phyloP scores from a whole-genome alignment of 2,113 vertebrate genomes.

The Pygathrix nemaeus region DNA sequence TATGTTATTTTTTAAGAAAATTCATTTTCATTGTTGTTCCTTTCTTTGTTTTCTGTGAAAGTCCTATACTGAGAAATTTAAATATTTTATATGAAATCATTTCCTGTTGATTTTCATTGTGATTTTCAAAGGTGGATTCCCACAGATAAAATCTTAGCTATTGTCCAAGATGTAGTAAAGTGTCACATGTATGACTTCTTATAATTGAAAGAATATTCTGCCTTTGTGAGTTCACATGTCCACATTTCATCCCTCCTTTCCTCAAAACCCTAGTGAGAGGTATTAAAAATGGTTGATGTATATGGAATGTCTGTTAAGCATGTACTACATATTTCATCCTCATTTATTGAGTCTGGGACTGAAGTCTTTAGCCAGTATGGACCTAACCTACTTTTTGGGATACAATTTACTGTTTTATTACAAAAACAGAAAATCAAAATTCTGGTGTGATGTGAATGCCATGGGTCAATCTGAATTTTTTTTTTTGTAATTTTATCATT shows the following conservation, averaged over 20 bases:
- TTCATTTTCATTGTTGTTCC: slow-evolving; percentile 11
- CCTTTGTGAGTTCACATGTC: background rate
- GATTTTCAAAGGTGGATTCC: slow-evolving; percentile 53
- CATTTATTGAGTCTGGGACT: background rate
- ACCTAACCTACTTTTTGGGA: background rate
- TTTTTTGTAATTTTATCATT: slow-evolving; percentile 45
- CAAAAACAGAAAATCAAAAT: background rate
- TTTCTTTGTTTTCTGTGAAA: slow-evolving; percentile 37
- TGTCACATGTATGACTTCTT: background rate
- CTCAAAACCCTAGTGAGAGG: background rate
- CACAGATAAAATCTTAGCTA: slow-evolving; percentile 28
- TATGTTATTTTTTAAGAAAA: slow-evolving; percentile 31
- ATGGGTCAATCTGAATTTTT: background rate
- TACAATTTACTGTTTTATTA: background rate
- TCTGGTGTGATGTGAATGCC: slow-evolving; percentile 25
- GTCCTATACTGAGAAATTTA: slow-evolving; percentile 57
- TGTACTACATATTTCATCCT: background rate
- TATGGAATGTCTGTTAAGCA: background rate
- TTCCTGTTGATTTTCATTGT: slow-evolving; percentile 63
- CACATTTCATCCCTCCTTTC: background rate
- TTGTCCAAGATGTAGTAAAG: slow-evolving; percentile 2
- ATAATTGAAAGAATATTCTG: background rate
- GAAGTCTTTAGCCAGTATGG: background rate
- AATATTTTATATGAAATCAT: slow-evolving; percentile 75
- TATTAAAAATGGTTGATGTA: background rate